phyloP scores from a whole-genome alignment of 2,888 invertebrate species.

The Caenorhabditis wallacei region DNA sequence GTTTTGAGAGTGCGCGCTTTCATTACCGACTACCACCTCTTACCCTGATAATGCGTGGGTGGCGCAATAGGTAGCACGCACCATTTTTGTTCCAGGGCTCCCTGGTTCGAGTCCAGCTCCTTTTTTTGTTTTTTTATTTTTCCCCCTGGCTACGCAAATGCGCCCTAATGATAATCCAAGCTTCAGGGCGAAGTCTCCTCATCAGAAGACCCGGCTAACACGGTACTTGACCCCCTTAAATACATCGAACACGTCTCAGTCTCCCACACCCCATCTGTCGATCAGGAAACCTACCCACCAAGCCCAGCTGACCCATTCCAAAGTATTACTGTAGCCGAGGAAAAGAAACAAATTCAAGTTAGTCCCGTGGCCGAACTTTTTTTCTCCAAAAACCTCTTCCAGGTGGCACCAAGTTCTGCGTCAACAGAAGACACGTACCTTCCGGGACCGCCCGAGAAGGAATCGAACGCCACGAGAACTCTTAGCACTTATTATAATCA shows the following conservation, averaged over 20 bases:
- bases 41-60: too few relatives aligned
- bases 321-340: not conserved
- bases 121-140: too few relatives aligned
- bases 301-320: conserved; percentile 40
- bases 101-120: too few relatives aligned
- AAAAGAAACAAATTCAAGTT: conserved; percentile 37
- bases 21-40: too few relatives aligned
- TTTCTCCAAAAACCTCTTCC: too few relatives aligned
- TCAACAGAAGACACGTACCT: conserved; percentile 60
- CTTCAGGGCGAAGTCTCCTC: conserved; percentile 41
- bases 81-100: too few relatives aligned
- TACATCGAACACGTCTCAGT: conserved; percentile 63
- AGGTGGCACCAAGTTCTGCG: conserved; percentile 60
- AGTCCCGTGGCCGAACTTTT: not conserved
- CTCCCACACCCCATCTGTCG: conserved; percentile 47
- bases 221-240: conserved; percentile 49
- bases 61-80: too few relatives aligned
- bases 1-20: not conserved
- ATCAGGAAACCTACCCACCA: conserved; percentile 44
- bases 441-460: conserved; percentile 51
- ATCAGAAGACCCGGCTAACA: conserved; percentile 40
- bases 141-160: too few relatives aligned
- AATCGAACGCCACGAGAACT: conserved; percentile 3
- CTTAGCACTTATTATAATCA: conserved; percentile 64
- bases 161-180: not conserved